A percentile compares a stretch with the other conserved stretches of the same genome.
These are phyloP conservation scores for Neoseiulus cucumeris DNA, from an alignment of 1,140 invertebrate species.

Conservation along the genomic window DNA sequence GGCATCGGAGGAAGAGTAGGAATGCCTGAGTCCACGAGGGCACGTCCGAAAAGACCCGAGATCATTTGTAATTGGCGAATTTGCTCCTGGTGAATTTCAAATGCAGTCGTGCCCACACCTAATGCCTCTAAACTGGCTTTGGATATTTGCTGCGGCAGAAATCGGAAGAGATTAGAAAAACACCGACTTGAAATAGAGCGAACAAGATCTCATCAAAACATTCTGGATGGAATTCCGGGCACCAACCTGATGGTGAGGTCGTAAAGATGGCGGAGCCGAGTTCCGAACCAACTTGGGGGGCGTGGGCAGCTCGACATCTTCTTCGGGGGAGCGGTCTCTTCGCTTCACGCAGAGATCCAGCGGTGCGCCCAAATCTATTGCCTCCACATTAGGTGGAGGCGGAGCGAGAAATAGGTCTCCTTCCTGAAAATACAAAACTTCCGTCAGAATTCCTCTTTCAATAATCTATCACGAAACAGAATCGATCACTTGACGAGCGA, in stretches of 20 bases:
- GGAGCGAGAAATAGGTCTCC: slow-evolving; percentile 1
- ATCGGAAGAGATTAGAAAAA: too few relatives aligned
- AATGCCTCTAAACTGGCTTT: background rate
- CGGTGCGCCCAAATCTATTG: background rate
- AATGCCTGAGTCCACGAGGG: background rate
- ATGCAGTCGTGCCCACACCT: background rate
- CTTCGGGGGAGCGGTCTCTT: background rate
- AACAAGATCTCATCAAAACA: too few relatives aligned
- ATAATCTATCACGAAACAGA: too few relatives aligned
- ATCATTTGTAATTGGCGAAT: background rate
- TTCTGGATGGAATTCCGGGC: too few relatives aligned
- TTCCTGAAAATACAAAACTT: background rate
- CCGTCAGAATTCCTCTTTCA: too few relatives aligned
- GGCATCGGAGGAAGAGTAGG: background rate
- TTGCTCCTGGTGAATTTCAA: slow-evolving; percentile 1
- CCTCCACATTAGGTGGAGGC: background rate
- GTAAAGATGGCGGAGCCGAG: background rate
- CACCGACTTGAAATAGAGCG: too few relatives aligned
- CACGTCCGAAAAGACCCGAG: background rate
- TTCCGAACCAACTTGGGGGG: background rate
- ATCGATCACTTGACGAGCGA: too few relatives aligned
- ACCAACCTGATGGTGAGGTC: slow-evolving; percentile 2
- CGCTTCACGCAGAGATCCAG: slow-evolving; percentile 8
- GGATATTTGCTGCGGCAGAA: too few relatives aligned
- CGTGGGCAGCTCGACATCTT: background rate